Evolutionary conservation across 2,797 vertebrate genomes (phyloP).

Genomic region (Astyanax mexicanus): DNA sequence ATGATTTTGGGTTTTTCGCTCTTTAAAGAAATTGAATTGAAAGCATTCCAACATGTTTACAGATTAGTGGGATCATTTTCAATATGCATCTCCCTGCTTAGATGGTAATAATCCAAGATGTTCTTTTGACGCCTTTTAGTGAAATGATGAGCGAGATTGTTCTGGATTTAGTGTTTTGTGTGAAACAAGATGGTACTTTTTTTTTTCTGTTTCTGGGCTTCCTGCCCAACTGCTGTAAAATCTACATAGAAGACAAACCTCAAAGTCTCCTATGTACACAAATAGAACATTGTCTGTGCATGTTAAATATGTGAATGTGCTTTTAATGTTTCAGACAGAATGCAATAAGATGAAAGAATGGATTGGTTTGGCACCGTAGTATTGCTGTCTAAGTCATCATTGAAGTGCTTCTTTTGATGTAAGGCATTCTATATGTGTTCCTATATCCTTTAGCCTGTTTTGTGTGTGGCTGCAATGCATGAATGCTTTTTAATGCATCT

Average conservation of each 20-base stretch:
- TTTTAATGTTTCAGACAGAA: slow-evolving; percentile 30
- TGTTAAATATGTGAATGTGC: slow-evolving; percentile 25
- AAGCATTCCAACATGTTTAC: slow-evolving; percentile 75
- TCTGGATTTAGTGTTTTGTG: slow-evolving; percentile 65
- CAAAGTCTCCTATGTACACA: slow-evolving; percentile 50
- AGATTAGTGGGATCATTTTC: slow-evolving; percentile 77
- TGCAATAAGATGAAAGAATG: slow-evolving; percentile 29
- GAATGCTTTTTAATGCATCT: too few species aligned
- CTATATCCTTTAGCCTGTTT: too few species aligned
- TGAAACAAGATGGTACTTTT: slow-evolving; percentile 59
- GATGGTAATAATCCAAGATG: slow-evolving; percentile 78
- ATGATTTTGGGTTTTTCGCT: slow-evolving; percentile 77
- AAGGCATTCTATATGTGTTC: not conserved
- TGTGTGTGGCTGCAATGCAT: too few species aligned
- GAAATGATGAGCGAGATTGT: slow-evolving; percentile 71
- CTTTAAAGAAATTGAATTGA: slow-evolving; percentile 65
- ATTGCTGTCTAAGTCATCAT: not conserved
- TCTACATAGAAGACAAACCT: slow-evolving; percentile 49
- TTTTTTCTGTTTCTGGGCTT: slow-evolving; percentile 48
- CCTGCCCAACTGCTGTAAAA: slow-evolving; percentile 55
- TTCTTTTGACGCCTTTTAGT: slow-evolving; percentile 76
- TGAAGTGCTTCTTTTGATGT: not conserved
- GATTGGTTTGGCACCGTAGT: slow-evolving; percentile 5
- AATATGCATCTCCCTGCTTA: slow-evolving; percentile 70
- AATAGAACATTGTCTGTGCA: slow-evolving; percentile 46